These are phyloP conservation scores for Neodon shergylaensis DNA, from an alignment of 2,113 vertebrate genomes.

Conservation along the genomic window DNA sequence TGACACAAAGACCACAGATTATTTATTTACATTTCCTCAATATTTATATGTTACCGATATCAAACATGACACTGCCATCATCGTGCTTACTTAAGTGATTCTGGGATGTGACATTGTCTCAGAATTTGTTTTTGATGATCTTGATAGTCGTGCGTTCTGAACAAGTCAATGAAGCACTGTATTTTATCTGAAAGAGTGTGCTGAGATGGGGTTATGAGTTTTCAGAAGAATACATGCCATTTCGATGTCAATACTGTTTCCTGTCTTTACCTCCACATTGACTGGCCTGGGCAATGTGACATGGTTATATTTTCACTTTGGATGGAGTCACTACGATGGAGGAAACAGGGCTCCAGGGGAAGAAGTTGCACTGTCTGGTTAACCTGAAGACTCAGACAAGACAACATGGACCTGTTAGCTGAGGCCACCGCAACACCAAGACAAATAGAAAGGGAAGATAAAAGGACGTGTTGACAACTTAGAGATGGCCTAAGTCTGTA, in stretches of 20 bases:
- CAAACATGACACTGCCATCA: neutral
- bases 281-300: neutral
- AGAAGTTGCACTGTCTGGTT: neutral
- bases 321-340: neutral
- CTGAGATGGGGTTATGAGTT: neutral
- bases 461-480: neutral
- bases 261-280: neutral
- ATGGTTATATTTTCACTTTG: neutral
- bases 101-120: neutral
- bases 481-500: neutral
- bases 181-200: neutral
- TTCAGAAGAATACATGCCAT: neutral
- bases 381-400: slow-evolving; percentile 15
- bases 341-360: neutral
- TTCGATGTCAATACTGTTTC: neutral
- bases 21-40: neutral
- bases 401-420: neutral
- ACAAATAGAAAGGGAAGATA: neutral
- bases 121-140: neutral
- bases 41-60: neutral
- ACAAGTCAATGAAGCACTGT: neutral
- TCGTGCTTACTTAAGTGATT: neutral
- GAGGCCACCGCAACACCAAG: neutral
- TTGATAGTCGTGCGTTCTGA: neutral
- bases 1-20: neutral